phyloP scores from a whole-genome alignment of 1,140 invertebrate genomes.

The Agrilus planipennis region DNA sequence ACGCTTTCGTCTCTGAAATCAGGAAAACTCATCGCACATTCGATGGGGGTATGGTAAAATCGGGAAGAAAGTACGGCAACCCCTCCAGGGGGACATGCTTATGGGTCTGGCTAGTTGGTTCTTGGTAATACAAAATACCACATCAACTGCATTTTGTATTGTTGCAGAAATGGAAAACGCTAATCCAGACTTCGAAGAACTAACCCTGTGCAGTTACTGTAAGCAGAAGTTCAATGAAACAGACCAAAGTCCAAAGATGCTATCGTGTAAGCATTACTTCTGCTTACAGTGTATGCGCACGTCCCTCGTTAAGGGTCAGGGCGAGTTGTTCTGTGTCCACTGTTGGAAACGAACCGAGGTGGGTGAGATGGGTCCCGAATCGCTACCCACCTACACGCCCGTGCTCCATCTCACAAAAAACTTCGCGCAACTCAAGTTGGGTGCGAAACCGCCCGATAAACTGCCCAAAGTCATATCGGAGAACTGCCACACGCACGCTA shows the following conservation, averaged over 20 bases:
- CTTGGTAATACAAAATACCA: no score
- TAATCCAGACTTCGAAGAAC: constrained; percentile 52
- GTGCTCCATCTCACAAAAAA: constrained; percentile 50
- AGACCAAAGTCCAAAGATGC: constrained; percentile 55
- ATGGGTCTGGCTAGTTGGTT: no score
- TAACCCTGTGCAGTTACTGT: constrained; percentile 57
- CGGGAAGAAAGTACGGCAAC: no score
- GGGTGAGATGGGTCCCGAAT: constrained; percentile 46
- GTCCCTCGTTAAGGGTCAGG: constrained; percentile 45
- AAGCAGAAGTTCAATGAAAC: constrained; percentile 53
- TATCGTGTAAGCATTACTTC: constrained; percentile 64
- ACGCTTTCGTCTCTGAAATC: no score
- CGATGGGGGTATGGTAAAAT: no score
- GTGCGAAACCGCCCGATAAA: constrained; percentile 34
- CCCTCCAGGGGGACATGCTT: no score
- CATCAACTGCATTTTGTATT: constrained; percentile 1
- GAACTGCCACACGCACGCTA: constrained; percentile 58
- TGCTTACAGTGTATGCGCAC: constrained; percentile 60
- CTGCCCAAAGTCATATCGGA: constrained; percentile 35
- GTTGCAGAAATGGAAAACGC: constrained; percentile 39
- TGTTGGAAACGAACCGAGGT: constrained; percentile 55
- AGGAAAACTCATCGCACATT: no score
- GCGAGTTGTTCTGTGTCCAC: constrained; percentile 51
- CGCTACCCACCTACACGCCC: constrained; percentile 51
- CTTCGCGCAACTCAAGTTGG: constrained; percentile 43